These are phyloP conservation scores for Hemichromis elongatus DNA, from an alignment of 2,113 vertebrate genomes.

Conservation along the genomic window DNA sequence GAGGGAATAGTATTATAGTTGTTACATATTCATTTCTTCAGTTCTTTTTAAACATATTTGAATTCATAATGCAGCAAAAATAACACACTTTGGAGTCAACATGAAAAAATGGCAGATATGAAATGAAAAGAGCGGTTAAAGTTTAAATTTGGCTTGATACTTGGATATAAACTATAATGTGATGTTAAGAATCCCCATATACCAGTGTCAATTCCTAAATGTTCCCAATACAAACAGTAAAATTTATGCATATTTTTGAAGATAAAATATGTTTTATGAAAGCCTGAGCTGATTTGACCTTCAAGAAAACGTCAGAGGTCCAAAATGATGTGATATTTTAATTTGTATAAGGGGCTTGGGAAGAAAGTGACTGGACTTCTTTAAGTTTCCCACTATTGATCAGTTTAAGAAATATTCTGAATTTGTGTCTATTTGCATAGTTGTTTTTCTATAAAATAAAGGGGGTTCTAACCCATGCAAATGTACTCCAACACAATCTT, in stretches of 20 bases:
- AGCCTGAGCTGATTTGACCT: not conserved
- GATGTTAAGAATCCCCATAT: not conserved
- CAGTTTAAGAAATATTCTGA: not conserved
- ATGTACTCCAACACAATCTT: too few relatives aligned
- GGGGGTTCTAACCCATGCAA: too few relatives aligned
- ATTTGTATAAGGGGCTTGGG: not conserved
- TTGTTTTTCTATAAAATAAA: too few relatives aligned
- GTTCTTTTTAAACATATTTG: not conserved
- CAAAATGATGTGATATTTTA: not conserved
- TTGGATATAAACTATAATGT: not conserved
- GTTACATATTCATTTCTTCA: too few relatives aligned
- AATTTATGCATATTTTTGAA: not conserved
- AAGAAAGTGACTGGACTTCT: not conserved
- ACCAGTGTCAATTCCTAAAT: not conserved
- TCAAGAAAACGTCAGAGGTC: not conserved
- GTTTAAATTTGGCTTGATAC: not conserved
- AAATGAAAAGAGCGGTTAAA: not conserved
- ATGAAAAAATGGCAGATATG: not conserved
- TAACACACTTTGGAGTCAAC: not conserved
- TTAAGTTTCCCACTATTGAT: accelerated
- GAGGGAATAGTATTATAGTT: too few relatives aligned
- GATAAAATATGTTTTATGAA: not conserved
- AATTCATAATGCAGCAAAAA: not conserved
- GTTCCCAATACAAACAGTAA: not conserved
- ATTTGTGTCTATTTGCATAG: not conserved